Evolutionary conservation across 2,888 invertebrate species (phyloP), one percentile per base, ranked within the genome.

Genomic region (Habrosyne pyritoides): DNA sequence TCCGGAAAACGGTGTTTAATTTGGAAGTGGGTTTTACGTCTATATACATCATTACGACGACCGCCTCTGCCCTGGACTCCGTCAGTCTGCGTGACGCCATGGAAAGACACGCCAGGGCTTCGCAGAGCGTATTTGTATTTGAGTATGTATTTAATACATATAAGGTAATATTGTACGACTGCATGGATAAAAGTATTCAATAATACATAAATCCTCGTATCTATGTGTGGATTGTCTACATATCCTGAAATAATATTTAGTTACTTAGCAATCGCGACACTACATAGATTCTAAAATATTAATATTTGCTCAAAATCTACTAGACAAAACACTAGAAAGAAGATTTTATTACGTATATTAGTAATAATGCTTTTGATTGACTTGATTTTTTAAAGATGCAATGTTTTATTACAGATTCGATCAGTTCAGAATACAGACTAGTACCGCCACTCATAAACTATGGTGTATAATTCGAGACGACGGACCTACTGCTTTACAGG

Each of bases 11-110:
- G 69, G 66, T 88, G 24, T 53, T 89, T 1, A 75, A 71, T 53
- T 93, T 94, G 12, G 94, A 94, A 64, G 72, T 95, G 28, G 94
- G 94, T 0, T 89, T 94, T 67, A 90, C 94, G 66, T 87, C 93
- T 24, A 85, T 95, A 60, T 95, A 95, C 77, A 91, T 94, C 65
- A 94, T 95, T 6, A 87, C 93, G 56, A 83, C 77, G 47, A 91
- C 94, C 0, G 93, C 94, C 2, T 91, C 93, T 7, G 94, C 94
- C 0, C 71, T 93, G n/a, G 93, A 93, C 64, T 93, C 93, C 66
- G 81, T 62, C 54, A 83, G 84, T 1, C 63, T 91, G 2, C 71
- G 81, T 1, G 89, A 89, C 54, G 87, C 92, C 0, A 82, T 92
- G 78, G 88, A 90, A 55, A 67, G 81, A 0, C 87, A 91, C 61